Percentiles rank a stretch among this genome's conserved stretches.
phyloP scores from a whole-genome alignment of 2,113 vertebrate genomes.

The Fregata magnificens region DNA sequence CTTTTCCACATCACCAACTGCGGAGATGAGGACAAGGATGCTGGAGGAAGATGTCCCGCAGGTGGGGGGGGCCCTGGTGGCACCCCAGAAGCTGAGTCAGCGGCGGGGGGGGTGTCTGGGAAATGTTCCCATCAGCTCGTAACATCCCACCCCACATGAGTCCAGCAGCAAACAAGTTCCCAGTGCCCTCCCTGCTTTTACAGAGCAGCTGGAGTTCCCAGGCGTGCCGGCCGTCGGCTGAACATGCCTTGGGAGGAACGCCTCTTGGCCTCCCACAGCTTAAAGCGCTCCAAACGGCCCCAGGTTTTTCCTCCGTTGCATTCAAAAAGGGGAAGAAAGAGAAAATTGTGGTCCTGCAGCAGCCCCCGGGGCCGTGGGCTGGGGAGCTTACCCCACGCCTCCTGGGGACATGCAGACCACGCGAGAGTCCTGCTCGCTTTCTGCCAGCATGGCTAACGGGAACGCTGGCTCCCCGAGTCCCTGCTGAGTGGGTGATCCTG shows the following conservation, averaged over 20 bases:
- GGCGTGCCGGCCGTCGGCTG: not conserved
- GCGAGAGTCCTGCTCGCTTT: not conserved
- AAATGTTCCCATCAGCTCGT: not conserved
- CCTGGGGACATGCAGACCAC: not conserved
- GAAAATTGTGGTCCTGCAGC: not conserved
- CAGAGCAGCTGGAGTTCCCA: not conserved
- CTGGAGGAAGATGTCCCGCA: not conserved
- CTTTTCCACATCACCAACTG: not conserved
- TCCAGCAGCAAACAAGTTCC: not conserved
- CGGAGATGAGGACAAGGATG: not conserved
- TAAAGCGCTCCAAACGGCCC: not conserved
- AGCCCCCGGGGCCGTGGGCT: fast-evolving
- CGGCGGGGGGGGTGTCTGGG: not conserved
- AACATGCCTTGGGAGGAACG: not conserved
- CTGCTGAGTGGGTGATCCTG: not conserved
- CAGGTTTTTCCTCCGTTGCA: not conserved
- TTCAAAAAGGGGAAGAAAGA: not conserved
- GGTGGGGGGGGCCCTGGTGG: not conserved
- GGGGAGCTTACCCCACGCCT: not conserved
- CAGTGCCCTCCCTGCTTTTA: not conserved
- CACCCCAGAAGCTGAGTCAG: not conserved
- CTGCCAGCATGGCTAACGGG: not conserved
- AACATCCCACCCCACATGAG: not conserved
- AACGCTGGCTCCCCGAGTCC: too few relatives aligned
- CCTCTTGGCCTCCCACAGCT: not conserved